These are phyloP conservation scores for Sesamia inferens DNA, from an alignment of 2,888 invertebrate species.

Conservation along the genomic window DNA sequence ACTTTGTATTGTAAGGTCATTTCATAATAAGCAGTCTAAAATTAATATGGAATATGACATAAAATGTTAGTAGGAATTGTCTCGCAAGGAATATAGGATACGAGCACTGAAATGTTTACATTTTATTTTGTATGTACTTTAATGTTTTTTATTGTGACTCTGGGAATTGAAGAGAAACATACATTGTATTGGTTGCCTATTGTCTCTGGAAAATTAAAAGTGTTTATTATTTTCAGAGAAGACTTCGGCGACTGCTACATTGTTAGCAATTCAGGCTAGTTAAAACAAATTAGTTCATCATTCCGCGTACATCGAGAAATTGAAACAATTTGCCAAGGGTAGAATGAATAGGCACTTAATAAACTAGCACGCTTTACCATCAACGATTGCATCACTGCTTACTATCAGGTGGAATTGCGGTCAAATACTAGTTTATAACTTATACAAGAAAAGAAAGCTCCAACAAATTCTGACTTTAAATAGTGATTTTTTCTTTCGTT, in stretches of 20 bases:
- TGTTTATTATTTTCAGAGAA: not conserved
- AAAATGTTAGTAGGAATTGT: constrained; percentile 49
- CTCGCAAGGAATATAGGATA: constrained; percentile 41
- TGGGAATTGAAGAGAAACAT: constrained; percentile 32
- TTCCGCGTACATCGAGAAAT: no score
- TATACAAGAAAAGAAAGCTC: no score
- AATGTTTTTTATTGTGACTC: constrained; percentile 22
- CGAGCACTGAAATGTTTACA: constrained; percentile 25
- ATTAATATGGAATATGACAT: constrained; percentile 48
- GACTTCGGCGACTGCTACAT: not conserved
- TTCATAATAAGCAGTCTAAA: constrained; percentile 43
- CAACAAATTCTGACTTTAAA: not conserved
- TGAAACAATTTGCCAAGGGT: no score
- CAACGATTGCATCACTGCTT: no score
- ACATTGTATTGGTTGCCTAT: constrained; percentile 40
- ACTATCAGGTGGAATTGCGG: no score
- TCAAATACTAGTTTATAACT: no score
- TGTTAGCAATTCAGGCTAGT: not conserved
- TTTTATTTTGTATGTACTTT: constrained; percentile 46
- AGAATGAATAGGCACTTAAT: no score
- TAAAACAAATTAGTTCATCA: not conserved
- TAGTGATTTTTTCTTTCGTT: not conserved
- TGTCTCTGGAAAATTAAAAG: constrained; percentile 11
- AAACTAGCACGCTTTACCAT: no score
- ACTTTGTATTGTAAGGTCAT: constrained; percentile 39